Evolutionary conservation across 2,797 vertebrate genomes (phyloP).

Genomic region (Poliocrania exsul): DNA sequence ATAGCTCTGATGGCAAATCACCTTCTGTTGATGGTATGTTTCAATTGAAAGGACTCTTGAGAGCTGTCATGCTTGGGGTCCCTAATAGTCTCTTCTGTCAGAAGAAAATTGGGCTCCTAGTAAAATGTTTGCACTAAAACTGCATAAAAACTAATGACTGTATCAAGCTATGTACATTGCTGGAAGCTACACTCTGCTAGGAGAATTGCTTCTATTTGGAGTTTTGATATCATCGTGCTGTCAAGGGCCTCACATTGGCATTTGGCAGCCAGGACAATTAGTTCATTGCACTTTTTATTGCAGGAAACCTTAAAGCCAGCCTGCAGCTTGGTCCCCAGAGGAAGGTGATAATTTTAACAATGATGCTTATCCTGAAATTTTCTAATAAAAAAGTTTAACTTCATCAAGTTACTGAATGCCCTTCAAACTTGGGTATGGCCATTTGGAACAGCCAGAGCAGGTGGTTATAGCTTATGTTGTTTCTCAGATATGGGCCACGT

Average conservation of each 20-base stretch:
- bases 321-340: background rate
- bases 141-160: slow-evolving; percentile 76
- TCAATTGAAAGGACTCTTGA: slow-evolving; percentile 55
- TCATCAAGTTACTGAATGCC: background rate
- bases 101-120: slow-evolving; percentile 74
- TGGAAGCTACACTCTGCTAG: slow-evolving; percentile 56
- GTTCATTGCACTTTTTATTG: slow-evolving; percentile 41
- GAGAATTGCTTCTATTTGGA: slow-evolving; percentile 74
- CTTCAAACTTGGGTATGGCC: slow-evolving; percentile 14
- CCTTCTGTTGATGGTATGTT: slow-evolving; percentile 46
- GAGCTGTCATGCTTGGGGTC: slow-evolving; percentile 62
- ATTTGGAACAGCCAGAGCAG: background rate
- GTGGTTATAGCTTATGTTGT: background rate
- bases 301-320: slow-evolving; percentile 22
- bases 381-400: slow-evolving; percentile 39
- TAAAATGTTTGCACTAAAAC: slow-evolving; percentile 76
- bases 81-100: slow-evolving; percentile 69
- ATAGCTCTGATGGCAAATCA: slow-evolving; percentile 1
- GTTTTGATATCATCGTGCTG: slow-evolving; percentile 56
- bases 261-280: slow-evolving; percentile 52
- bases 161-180: slow-evolving; percentile 68
- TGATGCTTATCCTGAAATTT: slow-evolving; percentile 24
- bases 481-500: background rate
- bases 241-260: slow-evolving; percentile 24
- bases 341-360: slow-evolving; percentile 42